phyloP scores from a whole-genome alignment of 2,888 invertebrate species.

The Dioctria linearis region DNA sequence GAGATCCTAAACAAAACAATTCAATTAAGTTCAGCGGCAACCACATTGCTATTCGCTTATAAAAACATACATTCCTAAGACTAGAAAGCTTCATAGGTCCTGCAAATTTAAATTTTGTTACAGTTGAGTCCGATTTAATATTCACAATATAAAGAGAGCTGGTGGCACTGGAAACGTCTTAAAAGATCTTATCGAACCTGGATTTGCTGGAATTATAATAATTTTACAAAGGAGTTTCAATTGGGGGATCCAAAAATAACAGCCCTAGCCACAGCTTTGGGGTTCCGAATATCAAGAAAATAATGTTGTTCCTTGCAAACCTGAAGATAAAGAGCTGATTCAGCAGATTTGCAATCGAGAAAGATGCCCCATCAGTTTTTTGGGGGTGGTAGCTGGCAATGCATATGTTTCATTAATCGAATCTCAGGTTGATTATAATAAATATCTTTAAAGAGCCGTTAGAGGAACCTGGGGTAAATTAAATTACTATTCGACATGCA shows the following conservation, averaged over 20 bases:
- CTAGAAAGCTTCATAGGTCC: constrained; percentile 77
- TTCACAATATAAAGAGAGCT: too few species aligned
- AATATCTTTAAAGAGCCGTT: constrained; percentile 67
- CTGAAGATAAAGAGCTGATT: constrained; percentile 77
- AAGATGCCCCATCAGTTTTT: constrained; percentile 92
- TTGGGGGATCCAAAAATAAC: constrained; percentile 96
- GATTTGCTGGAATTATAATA: constrained; percentile 87
- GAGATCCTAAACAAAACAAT: constrained; percentile 87
- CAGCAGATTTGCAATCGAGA: constrained; percentile 86
- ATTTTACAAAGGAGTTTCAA: constrained; percentile 87
- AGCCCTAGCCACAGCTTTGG: constrained; percentile 89
- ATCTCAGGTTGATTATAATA: constrained; percentile 72
- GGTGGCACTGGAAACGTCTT: constrained; percentile 99
- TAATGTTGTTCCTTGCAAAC: constrained; percentile 87
- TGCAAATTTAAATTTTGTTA: constrained; percentile 75
- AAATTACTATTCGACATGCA: constrained; percentile 89
- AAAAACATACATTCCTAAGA: constrained; percentile 78
- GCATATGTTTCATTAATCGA: constrained; percentile 83
- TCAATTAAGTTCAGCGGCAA: constrained; percentile 98
- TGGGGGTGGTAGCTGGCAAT: constrained; percentile 92
- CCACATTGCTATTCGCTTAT: constrained; percentile 94
- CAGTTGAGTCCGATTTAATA: constrained; percentile 86
- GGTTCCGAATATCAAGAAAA: constrained; percentile 99
- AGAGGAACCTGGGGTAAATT: constrained; percentile 67
- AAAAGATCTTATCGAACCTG: constrained; percentile 95